Evolutionary conservation across 2,797 vertebrate species (phyloP), one percentile per base, ranked within the genome.

Genomic region (Danio albolineatus): DNA sequence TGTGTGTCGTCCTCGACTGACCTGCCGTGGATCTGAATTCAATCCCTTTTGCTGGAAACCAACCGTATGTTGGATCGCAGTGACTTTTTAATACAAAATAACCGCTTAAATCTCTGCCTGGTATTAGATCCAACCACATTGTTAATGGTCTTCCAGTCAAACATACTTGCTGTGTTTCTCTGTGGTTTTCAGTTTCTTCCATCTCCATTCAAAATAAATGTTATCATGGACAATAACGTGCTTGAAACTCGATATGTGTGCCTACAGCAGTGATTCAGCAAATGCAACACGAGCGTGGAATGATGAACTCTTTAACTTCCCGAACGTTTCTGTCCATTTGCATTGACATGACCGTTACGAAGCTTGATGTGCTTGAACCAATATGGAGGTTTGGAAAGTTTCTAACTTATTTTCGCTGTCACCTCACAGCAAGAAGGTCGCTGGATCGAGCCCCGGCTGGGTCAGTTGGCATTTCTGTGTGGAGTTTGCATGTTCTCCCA

Each of bases 1-100:
- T 28, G 86, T 10, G 85, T 79, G 7, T 82, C 89, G 92, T 93
- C 91, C 92, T 92, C 73, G 85, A 79, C 86, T 75, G 85, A 92
- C 91, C 92, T 84, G 65, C 80, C 46, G 10, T 76, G 70, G 79
- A 19, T 69, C 73, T 72, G 73, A 83, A 44, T 77, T 66, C 39
- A 44, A 49, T 71, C 78, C 62, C 17, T 12, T 70, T 78, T 71
- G 66, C 65, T 51, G 65, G 62, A 54, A 76, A 67, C 41, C 51
- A 66, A 38, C 51, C 51, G 61, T 81, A 89, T 85, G 85, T 87
- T 88, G 85, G 89, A 87, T 86, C 85, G 86, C 17, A 81, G 87
- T 87, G 84, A 80, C 72, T 83, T 82, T 75, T 79, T 81, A 86
- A 85, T 89, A 87, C 89, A 90, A 89, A 91, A 87, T 59, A 92